Base-by-base conservation (phyloP, 2,113 vertebrate genomes). In the Desmodus rotundus region DNA sequence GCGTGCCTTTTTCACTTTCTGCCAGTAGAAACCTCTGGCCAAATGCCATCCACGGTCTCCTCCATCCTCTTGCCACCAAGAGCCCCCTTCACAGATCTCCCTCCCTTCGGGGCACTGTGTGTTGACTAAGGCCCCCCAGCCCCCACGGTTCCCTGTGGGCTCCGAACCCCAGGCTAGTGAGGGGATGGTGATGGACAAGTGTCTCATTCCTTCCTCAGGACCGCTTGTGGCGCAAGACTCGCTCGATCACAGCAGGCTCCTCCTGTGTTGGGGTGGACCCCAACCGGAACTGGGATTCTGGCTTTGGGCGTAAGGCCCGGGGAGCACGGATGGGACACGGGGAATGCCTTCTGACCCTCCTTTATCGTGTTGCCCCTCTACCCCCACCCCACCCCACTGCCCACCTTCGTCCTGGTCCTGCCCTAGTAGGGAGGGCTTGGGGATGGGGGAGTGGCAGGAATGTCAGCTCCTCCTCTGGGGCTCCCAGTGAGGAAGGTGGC, bases 201-300 rank as follows among this genome's bases (percentile, higher is more conserved):
- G 63, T 41, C 54, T 31, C 8, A 16, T 86, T 89, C 24, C 15
- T 87, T 73, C 95, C 94, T 38, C 98, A 99, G 99, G 96, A 99
- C 56, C 99, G 99, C 33, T 11, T 99, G 99, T 99, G 99, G 99
- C 99, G 99, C 85, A 99, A 99, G 98, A 99, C 99, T 83, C 99
- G 99, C 26, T 99, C 99, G 33, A 41, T 0, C 47, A 93, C 47
- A 1, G 0, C 97, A 0, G 98, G 99, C 2, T 98, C 98, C 0
- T 0, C 0, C 1, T 99, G 99, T 4, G 24, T 98, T 0, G 99
- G 99, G 0, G 99, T 98, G 11, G 99, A 99, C 58, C 99, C 99
- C 96, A 99, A 99, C 98, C 98, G 99, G 98, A 99, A 99, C 98
- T 99, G 99, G 99, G 98, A 99, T 0, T 98, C 99, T 6, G 99